phyloP scores from a whole-genome alignment of 2,888 invertebrate species.

The Drosophila infuscata region DNA sequence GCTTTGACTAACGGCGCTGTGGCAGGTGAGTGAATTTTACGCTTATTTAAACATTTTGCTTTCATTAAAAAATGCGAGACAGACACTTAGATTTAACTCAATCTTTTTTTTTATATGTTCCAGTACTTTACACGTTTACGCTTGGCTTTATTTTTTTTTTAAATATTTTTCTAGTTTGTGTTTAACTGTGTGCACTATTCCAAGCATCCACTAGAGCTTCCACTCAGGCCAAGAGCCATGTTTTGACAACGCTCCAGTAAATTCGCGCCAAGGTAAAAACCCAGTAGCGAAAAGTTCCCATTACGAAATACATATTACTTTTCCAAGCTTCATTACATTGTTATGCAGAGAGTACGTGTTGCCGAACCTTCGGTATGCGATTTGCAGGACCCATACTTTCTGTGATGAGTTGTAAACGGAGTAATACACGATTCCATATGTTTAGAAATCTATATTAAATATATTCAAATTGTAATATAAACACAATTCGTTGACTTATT shows the following conservation, averaged over 20 bases:
- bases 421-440: not conserved
- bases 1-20: conserved; percentile 15
- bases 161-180: conserved; percentile 14
- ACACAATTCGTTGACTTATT: not conserved
- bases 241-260: conserved; percentile 39
- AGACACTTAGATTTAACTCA: not conserved
- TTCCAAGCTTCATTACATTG: not conserved
- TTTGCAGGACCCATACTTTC: not conserved
- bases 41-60: conserved; percentile 12
- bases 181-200: conserved; percentile 31
- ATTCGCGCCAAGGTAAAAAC: conserved; percentile 6
- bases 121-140: not conserved
- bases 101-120: not conserved
- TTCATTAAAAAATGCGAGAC: not conserved
- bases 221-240: conserved; percentile 39
- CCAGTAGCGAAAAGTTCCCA: not conserved
- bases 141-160: not conserved
- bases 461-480: not conserved
- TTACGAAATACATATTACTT: not conserved
- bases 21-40: conserved; percentile 5
- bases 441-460: no score
- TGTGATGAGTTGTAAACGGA: not conserved
- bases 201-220: conserved; percentile 45
- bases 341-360: not conserved
- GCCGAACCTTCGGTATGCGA: not conserved